Percentiles rank a stretch among this genome's conserved stretches.
Evolutionary conservation across 2,888 invertebrate species (phyloP).

Genomic region (Agapostemon virescens): DNA sequence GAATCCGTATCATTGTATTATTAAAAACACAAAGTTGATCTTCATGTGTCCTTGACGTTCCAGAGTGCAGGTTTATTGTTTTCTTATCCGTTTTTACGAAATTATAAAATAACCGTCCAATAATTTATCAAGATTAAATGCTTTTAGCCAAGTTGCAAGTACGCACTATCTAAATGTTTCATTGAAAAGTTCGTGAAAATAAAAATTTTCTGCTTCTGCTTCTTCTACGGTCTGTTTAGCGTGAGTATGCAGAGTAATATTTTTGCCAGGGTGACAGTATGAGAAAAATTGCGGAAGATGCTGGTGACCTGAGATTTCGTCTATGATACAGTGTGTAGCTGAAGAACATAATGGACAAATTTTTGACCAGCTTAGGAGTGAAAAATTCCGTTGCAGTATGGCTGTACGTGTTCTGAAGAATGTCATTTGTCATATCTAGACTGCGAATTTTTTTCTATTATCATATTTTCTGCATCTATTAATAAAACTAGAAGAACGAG

Average conservation of each 20-base stretch:
- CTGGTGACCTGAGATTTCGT: not conserved
- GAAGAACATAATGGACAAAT: not conserved
- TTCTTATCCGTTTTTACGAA: too few species aligned
- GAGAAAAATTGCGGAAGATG: not conserved
- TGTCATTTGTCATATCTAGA: not conserved
- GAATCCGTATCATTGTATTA: too few species aligned
- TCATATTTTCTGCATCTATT: not conserved
- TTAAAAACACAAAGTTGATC: too few species aligned
- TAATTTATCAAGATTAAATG: not conserved
- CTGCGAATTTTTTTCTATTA: not conserved
- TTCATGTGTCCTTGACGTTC: too few species aligned
- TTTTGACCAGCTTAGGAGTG: not conserved
- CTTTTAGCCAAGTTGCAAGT: not conserved
- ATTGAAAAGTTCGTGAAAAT: not conserved
- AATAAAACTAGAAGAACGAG: not conserved
- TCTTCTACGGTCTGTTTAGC: not conserved
- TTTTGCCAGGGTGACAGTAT: slow-evolving; percentile 1
- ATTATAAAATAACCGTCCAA: not conserved
- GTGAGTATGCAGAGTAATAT: not conserved
- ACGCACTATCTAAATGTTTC: not conserved
- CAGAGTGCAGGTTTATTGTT: too few species aligned
- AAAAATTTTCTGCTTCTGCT: not conserved
- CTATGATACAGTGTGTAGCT: not conserved
- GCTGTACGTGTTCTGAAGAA: not conserved
- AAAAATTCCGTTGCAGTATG: not conserved